A percentile compares a stretch with the other conserved stretches of the same genome.
Evolutionary conservation across 2,797 vertebrate genomes (phyloP).

Genomic region (Pseudocheirus occidentalis): DNA sequence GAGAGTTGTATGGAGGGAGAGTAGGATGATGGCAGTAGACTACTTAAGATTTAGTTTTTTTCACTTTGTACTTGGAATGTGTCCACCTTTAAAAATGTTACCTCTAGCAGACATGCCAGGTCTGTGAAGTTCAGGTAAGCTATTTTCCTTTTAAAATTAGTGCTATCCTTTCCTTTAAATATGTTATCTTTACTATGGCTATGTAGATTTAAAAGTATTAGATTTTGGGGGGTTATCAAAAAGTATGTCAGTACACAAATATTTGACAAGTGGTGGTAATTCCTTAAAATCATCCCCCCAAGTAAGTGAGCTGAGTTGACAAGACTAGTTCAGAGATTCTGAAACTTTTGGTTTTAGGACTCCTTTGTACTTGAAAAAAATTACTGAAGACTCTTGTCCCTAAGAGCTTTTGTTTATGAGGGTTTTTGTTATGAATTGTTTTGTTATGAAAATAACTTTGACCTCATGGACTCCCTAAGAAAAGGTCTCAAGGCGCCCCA

Average conservation of each 20-base stretch:
- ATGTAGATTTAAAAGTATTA: background rate
- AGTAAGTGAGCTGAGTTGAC: background rate
- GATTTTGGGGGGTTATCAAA: background rate
- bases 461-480: background rate
- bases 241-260: background rate
- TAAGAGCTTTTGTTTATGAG: background rate
- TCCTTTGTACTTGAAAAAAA: background rate
- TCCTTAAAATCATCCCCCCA: background rate
- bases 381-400: background rate
- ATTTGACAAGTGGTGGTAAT: background rate
- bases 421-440: background rate
- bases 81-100: background rate
- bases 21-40: background rate
- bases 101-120: background rate
- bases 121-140: background rate
- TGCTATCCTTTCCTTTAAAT: background rate
- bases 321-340: background rate
- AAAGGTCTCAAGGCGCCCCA: background rate
- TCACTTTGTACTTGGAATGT: background rate
- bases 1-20: background rate
- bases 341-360: background rate
- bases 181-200: background rate
- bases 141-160: background rate
- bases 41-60: background rate
- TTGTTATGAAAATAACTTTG: background rate